phyloP scores from a whole-genome alignment of 2,113 vertebrate genomes.

The Plectropomus leopardus region DNA sequence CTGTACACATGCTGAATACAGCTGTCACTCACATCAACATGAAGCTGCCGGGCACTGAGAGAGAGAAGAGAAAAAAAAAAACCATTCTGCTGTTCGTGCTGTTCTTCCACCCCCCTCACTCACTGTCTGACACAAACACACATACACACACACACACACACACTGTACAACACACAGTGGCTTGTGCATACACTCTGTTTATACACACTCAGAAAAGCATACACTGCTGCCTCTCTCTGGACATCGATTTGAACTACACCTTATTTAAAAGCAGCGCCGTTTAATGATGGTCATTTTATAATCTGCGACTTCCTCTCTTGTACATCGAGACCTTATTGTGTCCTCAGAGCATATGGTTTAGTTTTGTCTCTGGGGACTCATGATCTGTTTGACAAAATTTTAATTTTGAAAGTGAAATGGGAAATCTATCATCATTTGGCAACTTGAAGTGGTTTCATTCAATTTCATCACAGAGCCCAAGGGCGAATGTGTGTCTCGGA shows the following conservation, averaged over 20 bases:
- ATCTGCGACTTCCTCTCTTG: not conserved
- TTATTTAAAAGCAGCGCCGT: not conserved
- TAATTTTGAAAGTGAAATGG: slow-evolving; percentile 16
- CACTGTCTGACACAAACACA: slow-evolving; percentile 4
- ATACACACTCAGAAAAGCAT: slow-evolving; percentile 1
- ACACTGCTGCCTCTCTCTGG: slow-evolving; percentile 75
- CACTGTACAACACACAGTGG: not conserved
- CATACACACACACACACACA: slow-evolving; percentile 8
- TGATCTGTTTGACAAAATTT: slow-evolving; percentile 21
- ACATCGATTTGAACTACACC: slow-evolving; percentile 29
- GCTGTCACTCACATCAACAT: slow-evolving; percentile 48
- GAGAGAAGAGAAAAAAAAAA: not conserved
- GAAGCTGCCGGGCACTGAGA: slow-evolving; percentile 25
- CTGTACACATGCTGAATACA: slow-evolving; percentile 33
- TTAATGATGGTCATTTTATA: slow-evolving; percentile 11
- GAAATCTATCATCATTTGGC: slow-evolving; percentile 53
- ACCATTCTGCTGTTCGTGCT: slow-evolving; percentile 38
- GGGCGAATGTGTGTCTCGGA: not conserved
- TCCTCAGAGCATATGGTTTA: not conserved
- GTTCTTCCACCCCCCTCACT: slow-evolving; percentile 1
- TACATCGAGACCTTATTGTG: not conserved
- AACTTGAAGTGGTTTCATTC: slow-evolving; percentile 58
- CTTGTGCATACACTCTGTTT: not conserved
- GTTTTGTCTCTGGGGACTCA: not conserved
- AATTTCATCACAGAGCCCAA: slow-evolving; percentile 58